Percentiles rank a stretch among this genome's conserved stretches.
These are phyloP conservation scores for Sciurus carolinensis DNA, from an alignment of 2,797 vertebrate species.

Conservation along the genomic window DNA sequence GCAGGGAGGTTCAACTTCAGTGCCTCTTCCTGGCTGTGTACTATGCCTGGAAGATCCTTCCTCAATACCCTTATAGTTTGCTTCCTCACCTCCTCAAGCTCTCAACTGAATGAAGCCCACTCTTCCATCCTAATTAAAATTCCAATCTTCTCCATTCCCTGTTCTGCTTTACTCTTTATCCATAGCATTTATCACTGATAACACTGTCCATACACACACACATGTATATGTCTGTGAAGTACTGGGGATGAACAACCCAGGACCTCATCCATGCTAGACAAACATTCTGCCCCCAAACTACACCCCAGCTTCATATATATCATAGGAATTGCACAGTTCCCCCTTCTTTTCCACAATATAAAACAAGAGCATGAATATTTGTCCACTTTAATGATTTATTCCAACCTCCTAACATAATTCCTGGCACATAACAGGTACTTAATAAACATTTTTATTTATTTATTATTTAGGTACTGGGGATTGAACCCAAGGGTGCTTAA, in stretches of 20 bases:
- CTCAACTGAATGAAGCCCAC: background rate
- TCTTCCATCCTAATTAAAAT: background rate
- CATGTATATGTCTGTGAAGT: too few species aligned
- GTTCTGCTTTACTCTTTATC: background rate
- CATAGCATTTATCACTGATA: background rate
- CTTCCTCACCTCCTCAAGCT: background rate
- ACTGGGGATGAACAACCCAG: too few species aligned
- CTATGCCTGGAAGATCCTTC: background rate
- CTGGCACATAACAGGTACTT: background rate
- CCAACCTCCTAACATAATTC: background rate
- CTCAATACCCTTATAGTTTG: background rate
- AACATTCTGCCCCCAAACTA: too few species aligned
- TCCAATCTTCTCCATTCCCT: background rate
- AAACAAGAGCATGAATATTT: background rate
- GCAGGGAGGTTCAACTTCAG: too few species aligned
- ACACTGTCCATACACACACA: background rate
- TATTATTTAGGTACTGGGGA: background rate
- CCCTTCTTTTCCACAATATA: too few species aligned
- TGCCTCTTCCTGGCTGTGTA: background rate
- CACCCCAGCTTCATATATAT: too few species aligned
- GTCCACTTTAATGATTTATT: slow-evolving; percentile 7
- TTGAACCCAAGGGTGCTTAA: background rate
- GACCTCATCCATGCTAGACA: too few species aligned
- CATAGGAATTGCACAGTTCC: too few species aligned
- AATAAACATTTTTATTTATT: too few species aligned